Evolutionary conservation across 2,113 vertebrate genomes (phyloP).

Genomic region (Oplegnathus fasciatus): DNA sequence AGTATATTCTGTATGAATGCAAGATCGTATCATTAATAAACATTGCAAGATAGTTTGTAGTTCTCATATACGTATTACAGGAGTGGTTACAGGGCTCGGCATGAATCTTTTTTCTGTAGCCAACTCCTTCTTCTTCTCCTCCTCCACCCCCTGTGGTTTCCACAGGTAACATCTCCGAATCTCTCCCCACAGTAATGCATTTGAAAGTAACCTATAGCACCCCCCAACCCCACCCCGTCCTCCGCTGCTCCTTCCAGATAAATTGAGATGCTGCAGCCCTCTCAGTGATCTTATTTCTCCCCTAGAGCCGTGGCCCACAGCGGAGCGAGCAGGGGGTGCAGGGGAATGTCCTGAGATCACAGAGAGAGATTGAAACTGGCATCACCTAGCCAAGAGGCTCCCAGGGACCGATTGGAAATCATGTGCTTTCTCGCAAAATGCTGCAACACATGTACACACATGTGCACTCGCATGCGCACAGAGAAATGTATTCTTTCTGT

Average conservation of each 20-base stretch:
- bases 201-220: constrained; percentile 61
- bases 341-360: constrained; percentile 70
- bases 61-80: constrained; percentile 23
- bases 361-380: constrained; percentile 76
- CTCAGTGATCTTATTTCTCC: constrained; percentile 70
- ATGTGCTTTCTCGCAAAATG: constrained; percentile 62
- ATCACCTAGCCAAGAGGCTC: constrained; percentile 62
- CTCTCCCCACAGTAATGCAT: constrained; percentile 72
- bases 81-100: neutral
- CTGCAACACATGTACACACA: constrained; percentile 40
- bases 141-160: constrained; percentile 23
- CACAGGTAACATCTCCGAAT: constrained; percentile 60
- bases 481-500: constrained; percentile 17
- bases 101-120: constrained; percentile 20
- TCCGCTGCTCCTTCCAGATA: constrained; percentile 58
- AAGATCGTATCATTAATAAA: constrained; percentile 21
- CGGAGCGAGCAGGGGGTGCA: constrained; percentile 38
- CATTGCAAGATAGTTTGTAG: constrained; percentile 2
- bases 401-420: constrained; percentile 72
- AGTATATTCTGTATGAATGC: neutral
- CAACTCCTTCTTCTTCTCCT: constrained; percentile 14
- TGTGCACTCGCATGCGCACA: constrained; percentile 9
- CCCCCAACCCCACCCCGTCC: constrained; percentile 4
- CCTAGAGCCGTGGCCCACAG: constrained; percentile 61
- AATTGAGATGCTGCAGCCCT: constrained; percentile 73